A percentile compares a stretch with the other conserved stretches of the same genome.
Evolutionary conservation across 2,888 invertebrate genomes (phyloP).

Genomic region (Polietes domitor): DNA sequence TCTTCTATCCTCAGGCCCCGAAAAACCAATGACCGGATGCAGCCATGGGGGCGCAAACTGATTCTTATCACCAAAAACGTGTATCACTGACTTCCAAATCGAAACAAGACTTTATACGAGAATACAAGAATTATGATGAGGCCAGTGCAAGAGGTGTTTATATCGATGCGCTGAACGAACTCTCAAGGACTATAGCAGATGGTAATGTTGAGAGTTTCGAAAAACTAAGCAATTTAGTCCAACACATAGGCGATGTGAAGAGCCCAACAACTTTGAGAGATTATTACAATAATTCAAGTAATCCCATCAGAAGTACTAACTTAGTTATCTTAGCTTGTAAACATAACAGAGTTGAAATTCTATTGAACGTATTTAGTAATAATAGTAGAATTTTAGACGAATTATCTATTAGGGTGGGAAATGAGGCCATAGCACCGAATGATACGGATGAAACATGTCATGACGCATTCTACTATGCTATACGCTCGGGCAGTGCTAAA

Average conservation of each 20-base stretch:
- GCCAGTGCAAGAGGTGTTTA: background rate
- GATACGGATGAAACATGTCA: no score
- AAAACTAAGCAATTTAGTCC: background rate
- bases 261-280: background rate
- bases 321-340: no score
- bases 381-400: background rate
- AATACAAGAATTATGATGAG: background rate
- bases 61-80: background rate
- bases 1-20: no score
- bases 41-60: background rate
- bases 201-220: conserved; percentile 13
- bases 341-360: conserved; percentile 23
- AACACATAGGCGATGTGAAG: background rate
- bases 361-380: conserved; percentile 33
- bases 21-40: no score
- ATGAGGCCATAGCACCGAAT: background rate
- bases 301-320: conserved; percentile 25
- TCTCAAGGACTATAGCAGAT: background rate
- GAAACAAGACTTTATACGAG: background rate
- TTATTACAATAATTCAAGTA: conserved; percentile 40
- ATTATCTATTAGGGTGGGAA: background rate
- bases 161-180: conserved; percentile 31
- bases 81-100: background rate
- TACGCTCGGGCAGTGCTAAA: conserved; percentile 65
- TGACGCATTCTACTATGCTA: conserved; percentile 72